Evolutionary conservation across 2,888 invertebrate species (phyloP).

Genomic region (Chaitophorus viminalis): DNA sequence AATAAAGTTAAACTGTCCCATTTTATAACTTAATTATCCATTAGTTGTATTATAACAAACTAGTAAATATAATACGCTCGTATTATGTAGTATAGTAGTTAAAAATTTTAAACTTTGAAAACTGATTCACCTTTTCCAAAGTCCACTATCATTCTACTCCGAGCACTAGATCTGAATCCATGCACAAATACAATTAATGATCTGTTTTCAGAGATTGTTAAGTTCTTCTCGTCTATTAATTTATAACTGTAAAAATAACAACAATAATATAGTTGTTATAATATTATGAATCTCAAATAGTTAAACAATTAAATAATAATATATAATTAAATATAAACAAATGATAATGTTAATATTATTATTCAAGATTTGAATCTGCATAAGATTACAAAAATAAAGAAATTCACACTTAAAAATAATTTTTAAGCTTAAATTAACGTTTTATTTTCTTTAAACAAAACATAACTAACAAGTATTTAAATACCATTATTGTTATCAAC

Average conservation of each 20-base stretch:
- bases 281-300: not conserved
- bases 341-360: not conserved
- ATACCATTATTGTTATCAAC: not conserved
- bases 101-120: not conserved
- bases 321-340: not conserved
- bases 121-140: conserved; percentile 28
- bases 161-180: conserved; percentile 17
- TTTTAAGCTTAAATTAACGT: no score
- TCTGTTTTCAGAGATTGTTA: not conserved
- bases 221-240: conserved; percentile 9
- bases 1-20: not conserved
- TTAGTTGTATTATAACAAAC: not conserved
- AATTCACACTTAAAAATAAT: not conserved
- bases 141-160: not conserved
- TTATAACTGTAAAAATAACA: conserved; percentile 19
- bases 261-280: not conserved
- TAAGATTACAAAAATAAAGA: not conserved
- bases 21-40: no score
- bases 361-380: not conserved
- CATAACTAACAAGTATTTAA: not conserved
- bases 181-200: conserved; percentile 31
- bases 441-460: no score
- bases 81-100: not conserved
- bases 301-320: not conserved
- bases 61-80: not conserved